A percentile compares a stretch with the other conserved stretches of the same genome.
phyloP scores from a whole-genome alignment of 2,888 invertebrate species.

The Hydriomena furcata region DNA sequence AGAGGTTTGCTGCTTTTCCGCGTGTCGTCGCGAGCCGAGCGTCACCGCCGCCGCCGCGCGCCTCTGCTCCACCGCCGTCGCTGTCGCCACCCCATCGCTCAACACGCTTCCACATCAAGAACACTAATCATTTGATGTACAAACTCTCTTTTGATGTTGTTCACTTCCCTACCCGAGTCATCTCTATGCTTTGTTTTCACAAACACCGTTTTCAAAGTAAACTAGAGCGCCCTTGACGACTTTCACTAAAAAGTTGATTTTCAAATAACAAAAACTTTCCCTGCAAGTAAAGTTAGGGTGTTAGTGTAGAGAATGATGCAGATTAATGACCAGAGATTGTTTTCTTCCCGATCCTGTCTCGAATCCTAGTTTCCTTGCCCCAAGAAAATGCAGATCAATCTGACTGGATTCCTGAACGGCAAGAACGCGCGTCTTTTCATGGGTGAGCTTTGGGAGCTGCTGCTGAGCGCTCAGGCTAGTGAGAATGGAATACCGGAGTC shows the following conservation, averaged over 20 bases:
- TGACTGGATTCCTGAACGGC: constrained; percentile 99
- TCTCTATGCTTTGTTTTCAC: constrained; percentile 44
- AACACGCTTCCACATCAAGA: constrained; percentile 43
- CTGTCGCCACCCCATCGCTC: constrained; percentile 22
- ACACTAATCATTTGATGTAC: constrained; percentile 56
- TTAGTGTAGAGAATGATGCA: constrained; percentile 38
- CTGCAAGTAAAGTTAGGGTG: constrained; percentile 45
- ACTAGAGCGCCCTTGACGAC: constrained; percentile 62
- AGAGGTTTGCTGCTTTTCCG: constrained; percentile 37
- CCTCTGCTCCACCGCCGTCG: constrained; percentile 37
- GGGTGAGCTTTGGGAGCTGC: constrained; percentile 97
- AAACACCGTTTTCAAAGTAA: constrained; percentile 15
- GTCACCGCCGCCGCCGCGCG: constrained; percentile 38
- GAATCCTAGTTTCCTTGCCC: constrained; percentile 95
- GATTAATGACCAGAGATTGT: constrained; percentile 55
- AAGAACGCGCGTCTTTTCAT: constrained; percentile 98
- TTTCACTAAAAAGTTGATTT: constrained; percentile 40
- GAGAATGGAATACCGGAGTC: constrained; percentile 97
- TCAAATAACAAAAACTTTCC: constrained; percentile 21
- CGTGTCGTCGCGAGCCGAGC: constrained; percentile 44
- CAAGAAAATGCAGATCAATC: constrained; percentile 99
- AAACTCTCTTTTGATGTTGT: constrained; percentile 42
- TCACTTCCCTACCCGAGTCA: constrained; percentile 78
- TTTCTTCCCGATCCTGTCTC: constrained; percentile 72
- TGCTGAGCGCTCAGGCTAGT: constrained; percentile 97